Evolutionary conservation across 2,888 invertebrate species (phyloP).

Genomic region (Yponomeuta plumbellus): DNA sequence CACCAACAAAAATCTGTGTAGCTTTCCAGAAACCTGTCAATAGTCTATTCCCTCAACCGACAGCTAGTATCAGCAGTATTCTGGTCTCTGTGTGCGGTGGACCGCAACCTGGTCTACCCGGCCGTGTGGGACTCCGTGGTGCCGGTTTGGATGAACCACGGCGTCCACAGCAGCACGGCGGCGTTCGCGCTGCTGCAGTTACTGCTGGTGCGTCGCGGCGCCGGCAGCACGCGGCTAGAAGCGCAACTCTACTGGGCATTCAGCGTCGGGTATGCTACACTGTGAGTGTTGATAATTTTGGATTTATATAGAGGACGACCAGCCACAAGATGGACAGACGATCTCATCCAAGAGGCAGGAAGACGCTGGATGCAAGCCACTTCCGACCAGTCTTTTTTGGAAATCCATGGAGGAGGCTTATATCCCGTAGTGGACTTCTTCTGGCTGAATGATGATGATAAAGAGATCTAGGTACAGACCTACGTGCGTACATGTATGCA

Average conservation of each 20-base stretch:
- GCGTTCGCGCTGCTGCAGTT: conserved; percentile 3
- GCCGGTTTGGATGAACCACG: conserved; percentile 13
- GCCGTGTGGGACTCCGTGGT: conserved; percentile 10
- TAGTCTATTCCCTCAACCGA: neutral
- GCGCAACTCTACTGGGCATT: neutral
- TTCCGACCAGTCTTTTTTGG: too few relatives aligned
- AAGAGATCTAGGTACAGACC: too few relatives aligned
- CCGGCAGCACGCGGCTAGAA: neutral
- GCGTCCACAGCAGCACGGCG: conserved; percentile 7
- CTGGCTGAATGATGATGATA: too few relatives aligned
- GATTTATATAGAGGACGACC: too few relatives aligned
- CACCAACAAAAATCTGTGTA: too few relatives aligned
- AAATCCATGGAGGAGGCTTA: too few relatives aligned
- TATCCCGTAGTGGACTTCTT: too few relatives aligned
- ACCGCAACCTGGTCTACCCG: conserved; percentile 13
- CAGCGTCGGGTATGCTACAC: neutral
- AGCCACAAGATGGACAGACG: too few relatives aligned
- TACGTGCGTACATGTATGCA: too few relatives aligned
- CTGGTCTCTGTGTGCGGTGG: conserved; percentile 6
- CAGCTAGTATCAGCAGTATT: conserved; percentile 9
- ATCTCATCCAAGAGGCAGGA: too few relatives aligned
- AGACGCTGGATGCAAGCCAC: too few relatives aligned
- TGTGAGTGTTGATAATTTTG: conserved; percentile 1
- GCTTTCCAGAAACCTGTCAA: neutral
- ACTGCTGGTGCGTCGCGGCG: neutral